phyloP scores from a whole-genome alignment of 1,140 invertebrate genomes.

The Luehdorfia chinensis region DNA sequence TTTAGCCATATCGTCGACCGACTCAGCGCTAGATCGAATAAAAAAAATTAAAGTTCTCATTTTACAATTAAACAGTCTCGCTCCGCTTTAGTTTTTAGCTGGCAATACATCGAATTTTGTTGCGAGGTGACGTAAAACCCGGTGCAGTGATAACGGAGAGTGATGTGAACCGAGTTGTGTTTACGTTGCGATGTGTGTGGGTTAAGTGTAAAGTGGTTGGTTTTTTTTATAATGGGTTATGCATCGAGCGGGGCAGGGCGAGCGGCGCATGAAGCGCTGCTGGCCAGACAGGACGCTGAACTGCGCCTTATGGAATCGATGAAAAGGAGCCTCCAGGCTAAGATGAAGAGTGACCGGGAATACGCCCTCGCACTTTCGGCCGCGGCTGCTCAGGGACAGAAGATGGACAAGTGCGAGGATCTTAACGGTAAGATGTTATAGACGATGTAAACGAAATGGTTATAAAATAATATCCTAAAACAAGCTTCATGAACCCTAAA shows the following conservation, averaged over 20 bases:
- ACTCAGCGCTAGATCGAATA: constrained; percentile 20
- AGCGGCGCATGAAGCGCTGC: constrained; percentile 89
- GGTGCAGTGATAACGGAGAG: constrained; percentile 62
- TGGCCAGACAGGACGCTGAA: constrained; percentile 93
- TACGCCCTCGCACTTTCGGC: constrained; percentile 89
- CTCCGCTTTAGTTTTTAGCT: constrained; percentile 22
- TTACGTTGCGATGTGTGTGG: constrained; percentile 63
- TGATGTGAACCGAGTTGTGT: constrained; percentile 70
- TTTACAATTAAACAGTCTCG: constrained; percentile 11
- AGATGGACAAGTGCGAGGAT: constrained; percentile 88
- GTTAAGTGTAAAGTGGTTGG: constrained; percentile 40
- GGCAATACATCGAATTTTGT: constrained; percentile 35
- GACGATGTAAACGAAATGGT: no score
- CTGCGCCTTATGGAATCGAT: constrained; percentile 93
- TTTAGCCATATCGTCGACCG: constrained; percentile 26
- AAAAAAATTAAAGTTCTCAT: constrained; percentile 26
- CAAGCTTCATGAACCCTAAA: no score
- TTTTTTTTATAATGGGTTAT: constrained; percentile 85
- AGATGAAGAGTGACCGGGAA: constrained; percentile 93
- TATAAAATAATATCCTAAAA: no score
- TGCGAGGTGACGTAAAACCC: constrained; percentile 39
- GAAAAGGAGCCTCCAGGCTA: constrained; percentile 88
- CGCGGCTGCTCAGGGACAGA: constrained; percentile 88
- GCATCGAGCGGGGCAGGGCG: constrained; percentile 89
- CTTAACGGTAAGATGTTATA: constrained; percentile 79